These are phyloP conservation scores for Ips typographus DNA, from an alignment of 1,140 invertebrate genomes.

Conservation along the genomic window DNA sequence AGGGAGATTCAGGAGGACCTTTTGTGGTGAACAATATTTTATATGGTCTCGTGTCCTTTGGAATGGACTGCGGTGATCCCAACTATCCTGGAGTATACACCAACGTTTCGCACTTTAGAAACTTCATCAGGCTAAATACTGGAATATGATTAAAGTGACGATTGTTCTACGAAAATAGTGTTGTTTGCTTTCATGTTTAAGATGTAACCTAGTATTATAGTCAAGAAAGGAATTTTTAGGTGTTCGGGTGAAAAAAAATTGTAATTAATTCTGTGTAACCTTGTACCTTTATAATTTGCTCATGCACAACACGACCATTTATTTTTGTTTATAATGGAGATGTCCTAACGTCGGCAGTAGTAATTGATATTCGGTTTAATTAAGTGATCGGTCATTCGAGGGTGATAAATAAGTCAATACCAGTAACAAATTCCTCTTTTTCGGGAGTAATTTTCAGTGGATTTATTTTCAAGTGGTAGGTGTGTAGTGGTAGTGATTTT, in stretches of 20 bases:
- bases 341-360: neutral
- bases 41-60: slow-evolving; percentile 64
- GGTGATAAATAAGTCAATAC: neutral
- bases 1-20: slow-evolving; percentile 62
- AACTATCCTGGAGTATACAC: slow-evolving; percentile 65
- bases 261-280: slow-evolving; percentile 1
- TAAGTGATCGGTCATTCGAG: no score
- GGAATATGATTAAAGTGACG: neutral
- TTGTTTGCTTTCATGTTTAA: no score
- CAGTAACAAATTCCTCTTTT: neutral
- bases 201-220: neutral
- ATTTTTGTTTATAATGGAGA: slow-evolving; percentile 19
- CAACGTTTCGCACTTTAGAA: slow-evolving; percentile 54
- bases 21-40: slow-evolving; percentile 55
- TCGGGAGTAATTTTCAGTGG: neutral
- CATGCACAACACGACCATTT: slow-evolving; percentile 14
- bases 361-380: no score
- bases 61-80: slow-evolving; percentile 60
- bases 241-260: neutral
- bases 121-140: slow-evolving; percentile 49
- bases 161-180: no score
- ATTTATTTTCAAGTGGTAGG: neutral
- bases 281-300: slow-evolving; percentile 20
- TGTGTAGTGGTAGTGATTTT: neutral
- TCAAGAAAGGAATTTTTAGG: neutral